Conservation (phyloP, 1,140 invertebrate species). For the Drosophila equinoxialis region DNA sequence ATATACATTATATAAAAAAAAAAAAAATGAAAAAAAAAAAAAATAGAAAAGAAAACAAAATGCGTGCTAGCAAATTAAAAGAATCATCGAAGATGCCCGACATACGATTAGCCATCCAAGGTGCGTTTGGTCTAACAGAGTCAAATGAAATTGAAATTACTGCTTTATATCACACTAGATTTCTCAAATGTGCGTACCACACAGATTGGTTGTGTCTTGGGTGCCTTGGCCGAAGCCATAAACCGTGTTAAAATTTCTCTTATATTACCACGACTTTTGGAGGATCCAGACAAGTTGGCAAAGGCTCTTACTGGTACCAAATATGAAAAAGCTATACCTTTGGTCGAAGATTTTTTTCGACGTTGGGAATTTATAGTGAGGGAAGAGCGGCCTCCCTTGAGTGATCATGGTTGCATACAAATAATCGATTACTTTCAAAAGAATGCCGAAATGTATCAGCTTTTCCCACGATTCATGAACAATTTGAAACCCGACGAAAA, state of each 20-base stretch:
- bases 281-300: conserved; percentile 11
- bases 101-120: conserved; percentile 37
- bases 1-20: no score
- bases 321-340: conserved; percentile 27
- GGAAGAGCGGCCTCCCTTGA: conserved; percentile 41
- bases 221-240: conserved; percentile 36
- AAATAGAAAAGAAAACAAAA: no score
- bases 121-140: conserved; percentile 6
- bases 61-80: conserved; percentile 24
- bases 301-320: conserved; percentile 28
- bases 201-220: conserved; percentile 40
- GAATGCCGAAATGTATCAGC: conserved; percentile 27
- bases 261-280: conserved; percentile 52
- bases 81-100: neutral
- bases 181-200: conserved; percentile 33
- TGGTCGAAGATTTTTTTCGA: conserved; percentile 45
- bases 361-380: conserved; percentile 44
- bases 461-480: conserved; percentile 30
- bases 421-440: conserved; percentile 68
- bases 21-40: no score
- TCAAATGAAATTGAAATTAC: no score
- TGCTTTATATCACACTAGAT: conserved; percentile 20
- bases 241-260: conserved; percentile 58
- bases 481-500: conserved; percentile 13
- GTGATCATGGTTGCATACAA: conserved; percentile 54